Percentiles rank a stretch among this genome's conserved stretches.
These are phyloP conservation scores for Latheticus oryzae DNA, from an alignment of 2,888 invertebrate species.

Conservation along the genomic window DNA sequence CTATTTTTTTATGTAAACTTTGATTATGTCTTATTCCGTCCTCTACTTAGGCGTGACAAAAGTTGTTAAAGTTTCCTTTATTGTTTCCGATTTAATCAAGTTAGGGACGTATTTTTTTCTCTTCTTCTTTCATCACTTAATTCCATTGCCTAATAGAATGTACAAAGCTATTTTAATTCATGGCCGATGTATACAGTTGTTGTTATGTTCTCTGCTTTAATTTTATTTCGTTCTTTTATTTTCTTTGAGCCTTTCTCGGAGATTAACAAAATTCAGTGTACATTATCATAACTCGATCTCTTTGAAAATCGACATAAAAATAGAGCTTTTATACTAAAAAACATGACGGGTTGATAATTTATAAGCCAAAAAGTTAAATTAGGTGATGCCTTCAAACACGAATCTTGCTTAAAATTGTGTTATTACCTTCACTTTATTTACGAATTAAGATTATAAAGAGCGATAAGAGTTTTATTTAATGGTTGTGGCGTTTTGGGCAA, in stretches of 20 bases:
- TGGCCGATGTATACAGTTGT: conserved; percentile 35
- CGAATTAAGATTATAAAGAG: conserved; percentile 37
- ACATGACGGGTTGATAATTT: conserved; percentile 36
- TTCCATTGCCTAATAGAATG: conserved; percentile 52
- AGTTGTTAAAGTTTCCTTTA: conserved; percentile 55
- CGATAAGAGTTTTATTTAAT: conserved; percentile 35
- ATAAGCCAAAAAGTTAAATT: conserved; percentile 41
- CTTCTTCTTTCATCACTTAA: conserved; percentile 48
- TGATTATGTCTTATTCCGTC: conserved; percentile 47
- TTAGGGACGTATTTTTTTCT: conserved; percentile 53
- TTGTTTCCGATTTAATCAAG: conserved; percentile 60
- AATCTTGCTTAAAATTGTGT: conserved; percentile 36
- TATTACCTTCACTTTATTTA: conserved; percentile 39
- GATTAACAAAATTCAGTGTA: conserved; percentile 28
- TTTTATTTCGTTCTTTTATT: conserved; percentile 39
- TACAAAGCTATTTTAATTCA: conserved; percentile 46
- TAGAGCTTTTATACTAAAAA: conserved; percentile 13
- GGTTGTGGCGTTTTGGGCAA: conserved; percentile 10
- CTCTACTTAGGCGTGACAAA: conserved; percentile 52
- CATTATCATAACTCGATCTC: conserved; percentile 32
- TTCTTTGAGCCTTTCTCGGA: conserved; percentile 23
- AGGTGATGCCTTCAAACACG: conserved; percentile 38
- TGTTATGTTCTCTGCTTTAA: conserved; percentile 35
- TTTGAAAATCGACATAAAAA: conserved; percentile 16
- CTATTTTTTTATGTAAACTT: conserved; percentile 46